Evolutionary conservation across 2,113 vertebrate genomes (phyloP), one percentile per base, ranked within the genome.

Genomic region (Panthera tigris): DNA sequence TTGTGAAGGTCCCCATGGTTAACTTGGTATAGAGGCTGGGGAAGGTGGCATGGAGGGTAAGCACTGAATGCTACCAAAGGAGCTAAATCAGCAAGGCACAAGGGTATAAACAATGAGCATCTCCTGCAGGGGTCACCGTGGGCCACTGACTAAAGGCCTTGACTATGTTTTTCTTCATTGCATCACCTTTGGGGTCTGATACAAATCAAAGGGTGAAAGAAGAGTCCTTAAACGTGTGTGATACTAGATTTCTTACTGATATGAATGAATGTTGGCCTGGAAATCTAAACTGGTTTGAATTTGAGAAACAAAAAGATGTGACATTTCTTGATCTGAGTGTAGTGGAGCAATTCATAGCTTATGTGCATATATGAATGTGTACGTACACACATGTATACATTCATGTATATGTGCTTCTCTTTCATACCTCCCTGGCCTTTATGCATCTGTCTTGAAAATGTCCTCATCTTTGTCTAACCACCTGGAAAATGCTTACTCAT

Each of bases 401-500:
- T 41, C 3, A 57, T 31, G 4, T 55, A 66, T 57, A 23, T n/a
- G 31, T 39, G 25, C 33, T 57, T 96, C 69, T 89, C 7, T 90
- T 71, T 71, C 45, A 45, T n/a, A 55, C n/a, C 48, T 89, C 25
- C 13, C 5, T 87, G 65, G 63, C 65, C 65, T 85, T 85, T 85
- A 76, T 6, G 45, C 5, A 50, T 48, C n/a, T 11, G 6, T 65
- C 16, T 36, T 16, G 27, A 73, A 79, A 63, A 78, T 73, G 84
- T 87, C 68, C 29, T 95, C 61, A 36, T 31, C 52, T 15, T 95
- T 57, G 31, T 73, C 52, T 69, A 73, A 94, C 50, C 68, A 89
- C 39, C 65, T 89, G 41, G 71, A 41, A 97, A 84, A 84, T 92
- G 39, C 82, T 89, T 91, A 39, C 33, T 88, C 48, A 89, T 65